Evolutionary conservation across 2,113 vertebrate genomes (phyloP).

Genomic region (Eulacestoma nigropectus): DNA sequence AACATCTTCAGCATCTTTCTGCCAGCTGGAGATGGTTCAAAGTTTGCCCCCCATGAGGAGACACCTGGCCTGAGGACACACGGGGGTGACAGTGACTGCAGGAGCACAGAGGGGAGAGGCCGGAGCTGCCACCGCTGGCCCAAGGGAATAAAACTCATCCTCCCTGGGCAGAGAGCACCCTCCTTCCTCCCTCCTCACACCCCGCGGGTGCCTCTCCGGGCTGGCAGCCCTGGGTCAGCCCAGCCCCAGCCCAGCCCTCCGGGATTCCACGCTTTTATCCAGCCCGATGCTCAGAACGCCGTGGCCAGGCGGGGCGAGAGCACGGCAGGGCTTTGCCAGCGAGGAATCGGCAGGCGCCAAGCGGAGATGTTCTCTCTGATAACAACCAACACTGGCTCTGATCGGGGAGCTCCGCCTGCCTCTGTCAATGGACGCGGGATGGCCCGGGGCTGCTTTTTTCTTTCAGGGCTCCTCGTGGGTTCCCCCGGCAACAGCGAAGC

Average conservation of each 20-base stretch:
- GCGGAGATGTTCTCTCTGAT: not conserved
- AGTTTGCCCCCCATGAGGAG: not conserved
- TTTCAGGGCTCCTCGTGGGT: not conserved
- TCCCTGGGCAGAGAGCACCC: not conserved
- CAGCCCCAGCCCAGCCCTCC: not conserved
- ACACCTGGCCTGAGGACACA: not conserved
- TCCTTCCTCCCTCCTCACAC: not conserved
- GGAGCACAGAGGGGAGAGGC: not conserved
- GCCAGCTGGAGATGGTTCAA: rapidly evolving
- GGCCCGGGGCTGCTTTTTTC: not conserved
- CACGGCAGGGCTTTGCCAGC: not conserved
- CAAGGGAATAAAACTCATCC: too few relatives aligned
- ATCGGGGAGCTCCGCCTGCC: not conserved
- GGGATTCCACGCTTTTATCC: rapidly evolving
- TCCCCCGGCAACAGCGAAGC: slow-evolving; percentile 17
- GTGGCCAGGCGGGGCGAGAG: not conserved
- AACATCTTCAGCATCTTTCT: not conserved
- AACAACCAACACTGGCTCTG: not conserved
- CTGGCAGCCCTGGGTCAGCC: not conserved
- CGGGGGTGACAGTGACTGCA: rapidly evolving
- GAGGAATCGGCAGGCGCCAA: not conserved
- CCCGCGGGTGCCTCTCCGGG: rapidly evolving
- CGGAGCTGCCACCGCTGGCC: not conserved
- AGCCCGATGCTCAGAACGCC: not conserved
- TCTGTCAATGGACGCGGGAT: not conserved